Percentiles rank a stretch among this genome's conserved stretches.
Conservation (phyloP, 2,113 vertebrate species). For the Nycticorax nycticorax region DNA sequence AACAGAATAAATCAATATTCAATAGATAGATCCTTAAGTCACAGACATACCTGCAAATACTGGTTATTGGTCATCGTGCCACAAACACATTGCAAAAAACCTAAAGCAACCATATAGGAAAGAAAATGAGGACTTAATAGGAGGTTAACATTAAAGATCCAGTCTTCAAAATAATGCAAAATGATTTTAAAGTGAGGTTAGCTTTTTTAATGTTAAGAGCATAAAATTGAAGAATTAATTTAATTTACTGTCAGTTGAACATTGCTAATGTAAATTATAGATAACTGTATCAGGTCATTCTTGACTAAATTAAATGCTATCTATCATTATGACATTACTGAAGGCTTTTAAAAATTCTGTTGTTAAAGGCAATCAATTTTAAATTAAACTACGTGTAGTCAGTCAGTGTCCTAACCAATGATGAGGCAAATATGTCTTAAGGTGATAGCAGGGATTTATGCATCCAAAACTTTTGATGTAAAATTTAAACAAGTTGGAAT, state of each 20-base stretch:
- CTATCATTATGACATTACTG: slow-evolving; percentile 53
- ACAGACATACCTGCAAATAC: not conserved
- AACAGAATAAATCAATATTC: not conserved
- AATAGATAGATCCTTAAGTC: not conserved
- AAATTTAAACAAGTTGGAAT: not conserved
- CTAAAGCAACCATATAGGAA: not conserved
- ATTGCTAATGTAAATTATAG: slow-evolving; percentile 29
- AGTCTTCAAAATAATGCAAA: slow-evolving; percentile 30
- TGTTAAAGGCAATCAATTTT: slow-evolving; percentile 47
- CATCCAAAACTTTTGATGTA: not conserved
- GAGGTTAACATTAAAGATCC: slow-evolving; percentile 5
- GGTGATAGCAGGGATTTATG: not conserved
- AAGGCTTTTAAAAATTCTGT: slow-evolving; percentile 16
- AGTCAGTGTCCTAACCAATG: not conserved
- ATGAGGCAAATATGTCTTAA: not conserved
- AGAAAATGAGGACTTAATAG: not conserved
- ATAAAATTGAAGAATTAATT: slow-evolving; percentile 45
- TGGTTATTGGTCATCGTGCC: not conserved
- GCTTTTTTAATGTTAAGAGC: slow-evolving; percentile 43
- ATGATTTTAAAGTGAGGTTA: slow-evolving; percentile 34
- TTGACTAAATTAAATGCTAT: slow-evolving; percentile 41
- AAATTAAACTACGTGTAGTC: slow-evolving; percentile 25
- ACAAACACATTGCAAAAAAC: not conserved
- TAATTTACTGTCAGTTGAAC: slow-evolving; percentile 53
- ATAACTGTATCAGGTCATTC: slow-evolving; percentile 20